Percentiles rank a stretch among this genome's conserved stretches.
phyloP scores from a whole-genome alignment of 2,113 vertebrate species.

The Rhinogobius similis region DNA sequence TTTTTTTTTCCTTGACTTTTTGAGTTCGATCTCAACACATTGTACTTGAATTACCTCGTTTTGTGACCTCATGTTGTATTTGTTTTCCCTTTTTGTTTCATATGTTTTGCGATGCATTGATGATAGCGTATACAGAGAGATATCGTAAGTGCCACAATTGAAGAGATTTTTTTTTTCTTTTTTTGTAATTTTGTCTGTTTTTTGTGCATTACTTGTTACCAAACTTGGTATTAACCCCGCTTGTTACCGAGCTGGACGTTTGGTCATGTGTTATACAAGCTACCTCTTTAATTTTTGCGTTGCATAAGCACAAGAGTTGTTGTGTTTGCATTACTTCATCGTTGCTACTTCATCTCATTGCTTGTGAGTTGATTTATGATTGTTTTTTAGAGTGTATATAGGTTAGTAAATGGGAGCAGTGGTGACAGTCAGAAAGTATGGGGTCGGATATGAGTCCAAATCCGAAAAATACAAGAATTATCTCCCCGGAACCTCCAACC shows the following conservation, averaged over 20 bases:
- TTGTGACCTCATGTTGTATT: constrained; percentile 91
- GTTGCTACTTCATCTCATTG: constrained; percentile 81
- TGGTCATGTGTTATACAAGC: constrained; percentile 85
- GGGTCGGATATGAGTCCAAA: constrained; percentile 58
- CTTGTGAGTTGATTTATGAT: constrained; percentile 74
- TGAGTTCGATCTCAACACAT: constrained; percentile 85
- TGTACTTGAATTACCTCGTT: constrained; percentile 99
- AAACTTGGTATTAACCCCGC: constrained; percentile 84
- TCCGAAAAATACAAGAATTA: constrained; percentile 20
- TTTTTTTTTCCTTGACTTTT: constrained; percentile 58
- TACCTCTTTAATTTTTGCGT: constrained; percentile 87
- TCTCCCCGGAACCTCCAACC: constrained; percentile 48
- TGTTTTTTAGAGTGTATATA: constrained; percentile 74
- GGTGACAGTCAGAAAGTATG: constrained; percentile 45
- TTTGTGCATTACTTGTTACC: constrained; percentile 83
- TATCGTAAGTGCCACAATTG: constrained; percentile 71
- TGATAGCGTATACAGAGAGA: constrained; percentile 46
- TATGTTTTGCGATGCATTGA: constrained; percentile 53
- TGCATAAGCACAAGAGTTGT: constrained; percentile 62
- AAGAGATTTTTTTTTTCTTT: constrained; percentile 62
- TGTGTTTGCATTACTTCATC: constrained; percentile 75
- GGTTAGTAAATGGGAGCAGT: constrained; percentile 54
- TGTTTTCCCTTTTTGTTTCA: constrained; percentile 55
- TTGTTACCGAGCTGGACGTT: constrained; percentile 74
- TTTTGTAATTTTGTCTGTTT: constrained; percentile 57